phyloP scores from a whole-genome alignment of 64 coral and sea anemone species.

The Porites lutea region DNA sequence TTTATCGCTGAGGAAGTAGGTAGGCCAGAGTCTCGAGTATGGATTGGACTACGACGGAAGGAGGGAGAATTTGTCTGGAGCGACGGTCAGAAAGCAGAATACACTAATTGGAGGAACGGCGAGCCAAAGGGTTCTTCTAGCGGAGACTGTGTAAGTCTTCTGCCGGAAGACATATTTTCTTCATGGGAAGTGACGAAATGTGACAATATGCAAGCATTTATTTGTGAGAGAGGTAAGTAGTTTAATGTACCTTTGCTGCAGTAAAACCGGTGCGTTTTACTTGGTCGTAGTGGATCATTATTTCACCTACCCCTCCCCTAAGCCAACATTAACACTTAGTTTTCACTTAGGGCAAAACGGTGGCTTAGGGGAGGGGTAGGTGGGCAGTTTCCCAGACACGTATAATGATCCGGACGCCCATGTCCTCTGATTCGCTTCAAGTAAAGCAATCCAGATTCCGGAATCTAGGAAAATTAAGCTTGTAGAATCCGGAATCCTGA shows the following conservation, averaged over 20 bases:
- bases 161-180: constrained; percentile 32
- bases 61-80: constrained; percentile 35
- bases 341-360: too few relatives aligned
- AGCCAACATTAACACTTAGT: too few relatives aligned
- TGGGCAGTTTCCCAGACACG: too few relatives aligned
- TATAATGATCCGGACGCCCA: too few relatives aligned
- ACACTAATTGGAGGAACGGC: constrained; percentile 1
- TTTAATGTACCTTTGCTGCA: neutral
- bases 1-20: constrained; percentile 34
- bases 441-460: too few relatives aligned
- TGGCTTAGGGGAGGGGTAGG: too few relatives aligned
- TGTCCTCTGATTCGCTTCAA: too few relatives aligned
- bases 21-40: constrained; percentile 25
- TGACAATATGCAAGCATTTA: constrained; percentile 19
- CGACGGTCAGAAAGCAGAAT: constrained; percentile 21
- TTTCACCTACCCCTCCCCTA: too few relatives aligned
- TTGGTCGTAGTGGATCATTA: too few relatives aligned
- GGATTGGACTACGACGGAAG: constrained; percentile 25
- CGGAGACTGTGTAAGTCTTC: constrained; percentile 37
- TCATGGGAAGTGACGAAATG: constrained; percentile 38
- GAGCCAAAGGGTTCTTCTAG: constrained; percentile 7
- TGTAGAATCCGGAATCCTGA: too few relatives aligned
- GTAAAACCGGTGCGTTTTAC: neutral
- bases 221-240: constrained; percentile 41
- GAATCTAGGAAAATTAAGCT: too few relatives aligned